A percentile compares a stretch with the other conserved stretches of the same genome.
Evolutionary conservation across 2,888 invertebrate species (phyloP).

Genomic region (Pammene fasciana): DNA sequence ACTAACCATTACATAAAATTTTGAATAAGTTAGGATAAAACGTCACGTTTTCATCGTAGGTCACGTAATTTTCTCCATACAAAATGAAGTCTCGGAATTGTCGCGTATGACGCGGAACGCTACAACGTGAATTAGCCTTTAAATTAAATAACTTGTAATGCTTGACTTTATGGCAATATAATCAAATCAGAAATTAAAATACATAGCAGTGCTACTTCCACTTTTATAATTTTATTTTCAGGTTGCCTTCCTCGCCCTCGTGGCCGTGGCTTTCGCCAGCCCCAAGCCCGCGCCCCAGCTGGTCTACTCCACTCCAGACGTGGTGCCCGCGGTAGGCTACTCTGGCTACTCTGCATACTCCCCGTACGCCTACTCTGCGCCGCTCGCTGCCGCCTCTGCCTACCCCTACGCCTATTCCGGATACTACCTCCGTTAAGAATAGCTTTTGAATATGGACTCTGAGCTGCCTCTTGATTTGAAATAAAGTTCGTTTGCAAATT

Average conservation of each 20-base stretch:
- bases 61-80: too few relatives aligned
- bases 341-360: slow-evolving; percentile 56
- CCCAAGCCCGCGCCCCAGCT: slow-evolving; percentile 74
- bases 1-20: too few relatives aligned
- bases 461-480: slow-evolving; percentile 57
- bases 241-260: slow-evolving; percentile 81
- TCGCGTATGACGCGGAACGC: too few relatives aligned
- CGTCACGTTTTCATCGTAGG: too few relatives aligned
- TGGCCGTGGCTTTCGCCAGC: slow-evolving; percentile 82
- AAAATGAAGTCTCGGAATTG: too few relatives aligned
- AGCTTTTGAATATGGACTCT: slow-evolving; percentile 52
- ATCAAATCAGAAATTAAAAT: neutral
- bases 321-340: slow-evolving; percentile 51
- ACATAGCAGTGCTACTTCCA: neutral
- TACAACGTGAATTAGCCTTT: too few relatives aligned
- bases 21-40: too few relatives aligned
- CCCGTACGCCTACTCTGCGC: slow-evolving; percentile 55
- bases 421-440: slow-evolving; percentile 52
- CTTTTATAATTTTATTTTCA: slow-evolving; percentile 54
- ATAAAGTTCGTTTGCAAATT: slow-evolving; percentile 1
- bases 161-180: too few relatives aligned
- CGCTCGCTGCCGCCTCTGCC: slow-evolving; percentile 51
- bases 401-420: slow-evolving; percentile 69
- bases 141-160: too few relatives aligned
- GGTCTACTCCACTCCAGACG: slow-evolving; percentile 63